phyloP scores from a whole-genome alignment of 2,888 invertebrate species.

The Cyrtodaria siliqua region DNA sequence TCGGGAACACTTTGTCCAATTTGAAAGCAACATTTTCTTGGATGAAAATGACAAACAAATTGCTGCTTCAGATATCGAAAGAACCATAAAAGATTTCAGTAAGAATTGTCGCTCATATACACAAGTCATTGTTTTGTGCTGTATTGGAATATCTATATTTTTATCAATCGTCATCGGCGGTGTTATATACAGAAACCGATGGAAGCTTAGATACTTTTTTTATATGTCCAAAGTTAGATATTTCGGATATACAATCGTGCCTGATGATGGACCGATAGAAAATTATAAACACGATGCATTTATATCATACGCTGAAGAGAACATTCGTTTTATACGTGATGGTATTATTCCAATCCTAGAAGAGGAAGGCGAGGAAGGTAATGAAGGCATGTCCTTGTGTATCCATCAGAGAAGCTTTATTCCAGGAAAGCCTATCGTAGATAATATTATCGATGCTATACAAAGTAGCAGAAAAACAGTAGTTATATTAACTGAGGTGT shows the following conservation, averaged over 20 bases:
- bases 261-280: neutral
- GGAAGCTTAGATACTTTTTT: conserved; percentile 58
- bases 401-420: conserved; percentile 68
- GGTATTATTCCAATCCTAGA: conserved; percentile 33
- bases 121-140: neutral
- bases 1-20: neutral
- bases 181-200: conserved; percentile 46
- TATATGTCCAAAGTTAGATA: conserved; percentile 43
- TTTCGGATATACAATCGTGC: conserved; percentile 20
- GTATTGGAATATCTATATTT: conserved; percentile 7
- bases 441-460: conserved; percentile 65
- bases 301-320: conserved; percentile 52
- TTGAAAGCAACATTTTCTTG: conserved; percentile 23
- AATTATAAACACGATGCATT: conserved; percentile 62
- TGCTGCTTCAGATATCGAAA: neutral
- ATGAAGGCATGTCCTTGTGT: conserved; percentile 53
- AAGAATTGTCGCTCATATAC: conserved; percentile 10
- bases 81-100: neutral
- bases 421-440: conserved; percentile 59
- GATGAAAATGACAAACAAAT: conserved; percentile 1
- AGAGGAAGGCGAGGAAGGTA: neutral
- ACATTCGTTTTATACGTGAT: conserved; percentile 30
- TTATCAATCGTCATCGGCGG: conserved; percentile 28
- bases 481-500: conserved; percentile 56
- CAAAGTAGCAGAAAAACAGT: conserved; percentile 66